A percentile compares a stretch with the other conserved stretches of the same genome.
These are phyloP conservation scores for Basileuterus tristriatus DNA, from an alignment of 2,797 vertebrate genomes.

Conservation along the genomic window DNA sequence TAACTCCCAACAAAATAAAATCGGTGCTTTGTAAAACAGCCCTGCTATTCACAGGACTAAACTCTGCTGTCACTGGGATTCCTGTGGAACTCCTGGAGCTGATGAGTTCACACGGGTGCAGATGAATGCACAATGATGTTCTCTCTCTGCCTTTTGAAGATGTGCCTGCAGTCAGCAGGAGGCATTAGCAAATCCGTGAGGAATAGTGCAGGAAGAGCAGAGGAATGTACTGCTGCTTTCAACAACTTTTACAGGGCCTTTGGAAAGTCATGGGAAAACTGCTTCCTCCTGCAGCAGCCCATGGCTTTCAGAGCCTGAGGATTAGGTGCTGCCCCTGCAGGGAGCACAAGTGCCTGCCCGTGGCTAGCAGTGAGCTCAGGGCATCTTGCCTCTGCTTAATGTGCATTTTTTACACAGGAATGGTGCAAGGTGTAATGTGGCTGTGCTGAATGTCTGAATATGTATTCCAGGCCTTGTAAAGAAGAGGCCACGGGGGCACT, in stretches of 20 bases:
- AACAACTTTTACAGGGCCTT: neutral
- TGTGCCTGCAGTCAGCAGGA: neutral
- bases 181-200: neutral
- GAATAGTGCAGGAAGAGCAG: neutral
- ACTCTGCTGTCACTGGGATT: neutral
- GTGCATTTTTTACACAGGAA: neutral
- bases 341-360: fast-evolving
- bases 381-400: neutral
- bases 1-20: constrained; percentile 41
- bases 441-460: neutral
- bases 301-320: neutral
- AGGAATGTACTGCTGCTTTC: neutral
- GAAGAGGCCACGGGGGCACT: neutral
- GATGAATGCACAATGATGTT: neutral
- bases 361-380: neutral
- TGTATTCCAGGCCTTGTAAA: neutral
- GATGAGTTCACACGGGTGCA: neutral
- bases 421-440: neutral
- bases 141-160: neutral
- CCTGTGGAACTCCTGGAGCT: neutral
- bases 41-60: neutral
- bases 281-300: neutral
- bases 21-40: neutral
- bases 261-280: neutral
- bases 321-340: neutral